Conservation (phyloP, 2,113 vertebrate species). For the Psilopsiagon aymara region DNA sequence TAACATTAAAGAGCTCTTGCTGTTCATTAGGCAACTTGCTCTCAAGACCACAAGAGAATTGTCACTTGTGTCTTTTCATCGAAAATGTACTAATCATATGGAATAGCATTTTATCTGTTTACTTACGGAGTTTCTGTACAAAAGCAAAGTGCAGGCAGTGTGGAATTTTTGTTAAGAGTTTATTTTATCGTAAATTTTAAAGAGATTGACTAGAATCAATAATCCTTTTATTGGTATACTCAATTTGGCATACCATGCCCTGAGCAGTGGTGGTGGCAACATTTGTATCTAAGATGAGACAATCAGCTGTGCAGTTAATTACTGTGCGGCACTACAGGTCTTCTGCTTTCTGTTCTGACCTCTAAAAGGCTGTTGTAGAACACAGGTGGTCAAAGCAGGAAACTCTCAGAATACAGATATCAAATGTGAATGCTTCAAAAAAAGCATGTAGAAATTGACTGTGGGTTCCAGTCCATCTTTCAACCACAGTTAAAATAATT, state of each 20-base stretch:
- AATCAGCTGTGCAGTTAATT: neutral
- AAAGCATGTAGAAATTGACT: neutral
- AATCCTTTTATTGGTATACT: neutral
- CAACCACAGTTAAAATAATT: neutral
- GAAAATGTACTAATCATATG: neutral
- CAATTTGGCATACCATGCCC: accelerated
- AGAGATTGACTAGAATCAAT: neutral
- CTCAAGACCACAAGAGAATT: neutral
- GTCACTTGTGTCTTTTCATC: neutral
- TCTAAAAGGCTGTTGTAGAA: neutral
- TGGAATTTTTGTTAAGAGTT: neutral
- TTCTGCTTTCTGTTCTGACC: neutral
- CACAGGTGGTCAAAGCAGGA: neutral
- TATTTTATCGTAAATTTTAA: neutral
- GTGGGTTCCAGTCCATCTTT: neutral
- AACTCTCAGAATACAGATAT: neutral
- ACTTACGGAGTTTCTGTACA: neutral
- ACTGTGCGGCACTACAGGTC: neutral
- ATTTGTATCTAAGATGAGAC: neutral
- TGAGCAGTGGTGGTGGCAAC: neutral
- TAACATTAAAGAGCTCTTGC: slow-evolving; percentile 12
- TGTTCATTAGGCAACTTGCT: neutral
- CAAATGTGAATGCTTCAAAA: neutral
- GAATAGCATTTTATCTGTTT: neutral
- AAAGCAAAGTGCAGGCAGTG: neutral